These are phyloP conservation scores for Drosophila villosipedis DNA, from an alignment of 2,888 invertebrate species.

Conservation along the genomic window DNA sequence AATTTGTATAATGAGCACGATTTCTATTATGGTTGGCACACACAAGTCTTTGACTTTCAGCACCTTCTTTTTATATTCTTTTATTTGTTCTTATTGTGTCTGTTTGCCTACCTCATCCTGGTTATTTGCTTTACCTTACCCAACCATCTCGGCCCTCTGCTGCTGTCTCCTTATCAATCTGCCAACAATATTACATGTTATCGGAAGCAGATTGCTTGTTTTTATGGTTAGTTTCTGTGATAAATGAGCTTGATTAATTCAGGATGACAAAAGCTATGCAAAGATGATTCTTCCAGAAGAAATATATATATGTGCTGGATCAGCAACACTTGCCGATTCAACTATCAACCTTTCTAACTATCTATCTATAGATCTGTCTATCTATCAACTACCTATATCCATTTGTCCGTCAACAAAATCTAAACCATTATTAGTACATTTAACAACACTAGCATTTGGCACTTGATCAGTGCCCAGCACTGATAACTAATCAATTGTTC, in stretches of 20 bases:
- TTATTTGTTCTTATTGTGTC: conserved; percentile 4
- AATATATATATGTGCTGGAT: not conserved
- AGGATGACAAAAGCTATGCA: not conserved
- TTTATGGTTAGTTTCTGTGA: not conserved
- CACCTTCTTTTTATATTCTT: conserved; percentile 51
- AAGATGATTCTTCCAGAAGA: not conserved
- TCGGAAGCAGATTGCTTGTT: conserved; percentile 18
- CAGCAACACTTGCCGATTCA: not conserved
- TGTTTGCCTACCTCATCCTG: not conserved
- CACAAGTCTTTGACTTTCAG: conserved; percentile 75
- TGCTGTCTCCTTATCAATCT: conserved; percentile 11
- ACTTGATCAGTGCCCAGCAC: not conserved
- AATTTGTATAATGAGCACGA: conserved; percentile 79
- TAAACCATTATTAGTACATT: not conserved
- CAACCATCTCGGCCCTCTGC: conserved; percentile 3
- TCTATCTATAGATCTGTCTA: too few species aligned
- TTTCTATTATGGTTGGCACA: conserved; percentile 64
- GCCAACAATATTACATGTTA: conserved; percentile 19
- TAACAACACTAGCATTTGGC: not conserved
- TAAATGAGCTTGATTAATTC: not conserved
- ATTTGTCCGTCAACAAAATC: not conserved
- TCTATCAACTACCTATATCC: too few species aligned
- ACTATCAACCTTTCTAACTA: too few species aligned
- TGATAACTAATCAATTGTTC: not conserved
- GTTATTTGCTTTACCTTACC: conserved; percentile 15